Base-by-base conservation (phyloP, 2,888 invertebrate species). In the Pomacea canaliculata region DNA sequence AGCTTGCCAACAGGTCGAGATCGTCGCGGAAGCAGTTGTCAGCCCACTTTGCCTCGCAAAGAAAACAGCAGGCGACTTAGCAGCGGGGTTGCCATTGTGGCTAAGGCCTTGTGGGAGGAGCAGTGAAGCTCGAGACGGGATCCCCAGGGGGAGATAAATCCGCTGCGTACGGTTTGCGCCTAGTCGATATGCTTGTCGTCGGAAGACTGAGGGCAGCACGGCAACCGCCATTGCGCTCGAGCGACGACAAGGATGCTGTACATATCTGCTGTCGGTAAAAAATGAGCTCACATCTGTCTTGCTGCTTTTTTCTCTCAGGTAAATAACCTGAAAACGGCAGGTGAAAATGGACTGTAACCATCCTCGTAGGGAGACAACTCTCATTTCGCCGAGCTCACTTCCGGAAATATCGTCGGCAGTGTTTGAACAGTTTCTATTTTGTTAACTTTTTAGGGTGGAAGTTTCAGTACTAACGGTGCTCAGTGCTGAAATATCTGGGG, bases 81-180 rank as follows among this genome's bases (percentile, higher is more conserved):
- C 74, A 48, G 74, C 69, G 51, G 74, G 74, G 69, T 49, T 68
- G 48, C 69, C 69, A 74, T 74, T 74, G 74, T 74, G 60, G 62
- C 9, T 16, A 62, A 13, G 69, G 69, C 19, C 60, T 62, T 49
- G 74, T 62, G 69, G 74, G 74, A 74, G 74, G 74, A 63, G 73
- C 74, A 62, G 69, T 69, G 74, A 18, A n/a, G 63, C 13, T 46
- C 73, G 56, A 62, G 60, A 60, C 62, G 13, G 18, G 74, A 59
- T 62, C 62, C 74, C 74, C 69, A 12, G 2, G 23, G 62, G 46
- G 69, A 62, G 19, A 62, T 37, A 51, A 74, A 69, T 63, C 74
- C 69, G 48, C 27, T 60, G 69, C 48, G 49, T 59, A 59, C 59
- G 70, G 70, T 23, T 48, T 7, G 37, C 56, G 48, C 68, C 49